Conservation (phyloP, 2,113 vertebrate genomes). For the Bambusicola thoracicus region DNA sequence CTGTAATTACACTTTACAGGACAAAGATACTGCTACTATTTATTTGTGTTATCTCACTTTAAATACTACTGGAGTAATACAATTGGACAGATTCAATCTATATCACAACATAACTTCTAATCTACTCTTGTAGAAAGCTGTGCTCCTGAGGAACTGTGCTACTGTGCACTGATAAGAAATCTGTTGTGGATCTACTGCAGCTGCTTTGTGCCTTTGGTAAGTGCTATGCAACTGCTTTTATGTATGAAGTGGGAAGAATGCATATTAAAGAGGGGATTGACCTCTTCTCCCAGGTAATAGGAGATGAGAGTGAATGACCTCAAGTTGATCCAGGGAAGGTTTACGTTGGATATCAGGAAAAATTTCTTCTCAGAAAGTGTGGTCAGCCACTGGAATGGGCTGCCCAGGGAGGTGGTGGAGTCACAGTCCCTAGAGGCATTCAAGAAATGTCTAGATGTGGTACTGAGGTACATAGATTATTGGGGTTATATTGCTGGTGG, state of each 20-base stretch:
- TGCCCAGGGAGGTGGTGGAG: too few species aligned
- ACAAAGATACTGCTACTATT: slow-evolving; percentile 23
- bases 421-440: too few species aligned
- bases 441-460: too few species aligned
- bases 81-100: not conserved
- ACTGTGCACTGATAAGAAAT: slow-evolving; percentile 5
- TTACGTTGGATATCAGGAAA: too few species aligned
- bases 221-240: not conserved
- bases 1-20: not conserved
- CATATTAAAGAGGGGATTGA: not conserved
- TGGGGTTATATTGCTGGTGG: too few species aligned
- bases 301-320: too few species aligned
- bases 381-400: too few species aligned
- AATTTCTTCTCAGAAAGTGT: too few species aligned
- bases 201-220: slow-evolving; percentile 14
- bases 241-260: not conserved
- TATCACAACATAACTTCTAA: not conserved
- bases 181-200: not conserved
- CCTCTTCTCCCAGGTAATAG: too few species aligned
- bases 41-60: slow-evolving; percentile 13
- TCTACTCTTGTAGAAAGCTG: slow-evolving; percentile 4
- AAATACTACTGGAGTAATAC: not conserved
- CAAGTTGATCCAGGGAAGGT: too few species aligned
- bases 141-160: not conserved
- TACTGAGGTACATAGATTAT: too few species aligned